phyloP scores from a whole-genome alignment of 2,797 vertebrate genomes.

The Poeciliopsis presidionis region DNA sequence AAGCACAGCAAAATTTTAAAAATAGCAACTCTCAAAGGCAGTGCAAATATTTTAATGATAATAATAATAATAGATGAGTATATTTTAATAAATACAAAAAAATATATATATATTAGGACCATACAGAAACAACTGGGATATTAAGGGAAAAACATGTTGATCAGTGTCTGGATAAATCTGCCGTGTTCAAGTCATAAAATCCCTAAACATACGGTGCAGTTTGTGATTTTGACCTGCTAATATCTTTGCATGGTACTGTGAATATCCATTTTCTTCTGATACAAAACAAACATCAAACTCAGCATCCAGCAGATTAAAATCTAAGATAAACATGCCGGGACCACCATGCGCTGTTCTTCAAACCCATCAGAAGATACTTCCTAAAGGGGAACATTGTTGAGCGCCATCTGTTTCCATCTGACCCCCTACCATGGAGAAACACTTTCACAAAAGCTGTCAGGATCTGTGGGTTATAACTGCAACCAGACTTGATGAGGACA shows the following conservation, averaged over 20 bases:
- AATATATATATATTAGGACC: too few species aligned
- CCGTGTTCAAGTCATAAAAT: background rate
- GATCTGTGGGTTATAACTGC: conserved; percentile 37
- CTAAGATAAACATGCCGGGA: conserved; percentile 36
- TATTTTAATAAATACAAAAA: too few species aligned
- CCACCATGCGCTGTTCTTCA: conserved; percentile 14
- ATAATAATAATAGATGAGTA: too few species aligned
- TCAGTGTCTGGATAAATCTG: too few species aligned
- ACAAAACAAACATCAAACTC: conserved; percentile 43
- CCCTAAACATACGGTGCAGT: background rate
- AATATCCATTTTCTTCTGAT: background rate
- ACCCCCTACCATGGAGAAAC: conserved; percentile 31
- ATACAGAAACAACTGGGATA: too few species aligned
- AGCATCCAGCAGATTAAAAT: conserved; percentile 30
- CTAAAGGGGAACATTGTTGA: conserved; percentile 5
- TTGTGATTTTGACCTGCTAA: background rate
- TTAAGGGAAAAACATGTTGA: too few species aligned
- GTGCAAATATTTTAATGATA: too few species aligned
- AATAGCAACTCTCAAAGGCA: background rate
- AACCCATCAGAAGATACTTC: conserved; percentile 8
- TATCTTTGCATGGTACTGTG: background rate
- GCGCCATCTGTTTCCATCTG: conserved; percentile 42
- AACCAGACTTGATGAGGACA: conserved; percentile 54
- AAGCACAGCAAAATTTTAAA: too few species aligned
- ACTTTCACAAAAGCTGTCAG: conserved; percentile 35